phyloP scores from a whole-genome alignment of 1,140 invertebrate genomes.

The Lethocerus indicus region DNA sequence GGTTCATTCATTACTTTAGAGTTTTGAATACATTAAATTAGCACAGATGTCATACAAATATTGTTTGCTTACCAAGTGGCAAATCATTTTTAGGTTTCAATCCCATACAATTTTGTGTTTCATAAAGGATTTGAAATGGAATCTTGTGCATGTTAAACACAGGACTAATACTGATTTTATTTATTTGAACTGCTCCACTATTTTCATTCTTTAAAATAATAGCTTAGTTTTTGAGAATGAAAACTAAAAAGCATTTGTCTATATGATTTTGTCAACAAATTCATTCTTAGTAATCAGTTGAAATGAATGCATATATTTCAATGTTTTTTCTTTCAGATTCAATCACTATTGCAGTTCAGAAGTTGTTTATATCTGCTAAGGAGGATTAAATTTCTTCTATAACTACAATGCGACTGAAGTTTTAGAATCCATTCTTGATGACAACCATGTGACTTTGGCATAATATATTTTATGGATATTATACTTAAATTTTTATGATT shows the following conservation, averaged over 20 bases:
- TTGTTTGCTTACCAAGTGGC: too few relatives aligned
- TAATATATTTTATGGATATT: too few relatives aligned
- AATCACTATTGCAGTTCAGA: slow-evolving; percentile 47
- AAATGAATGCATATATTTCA: neutral
- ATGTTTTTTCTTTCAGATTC: slow-evolving; percentile 29
- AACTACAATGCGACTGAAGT: too few relatives aligned
- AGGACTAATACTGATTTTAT: neutral
- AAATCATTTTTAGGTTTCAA: too few relatives aligned
- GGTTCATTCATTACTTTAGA: neutral
- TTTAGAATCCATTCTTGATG: too few relatives aligned
- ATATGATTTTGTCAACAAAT: neutral
- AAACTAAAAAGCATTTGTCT: neutral
- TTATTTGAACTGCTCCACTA: neutral
- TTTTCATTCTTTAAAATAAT: neutral
- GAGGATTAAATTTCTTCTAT: too few relatives aligned
- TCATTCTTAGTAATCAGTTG: neutral
- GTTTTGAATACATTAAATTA: neutral
- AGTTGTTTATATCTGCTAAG: slow-evolving; percentile 54
- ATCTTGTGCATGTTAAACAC: neutral
- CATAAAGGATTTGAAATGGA: too few relatives aligned
- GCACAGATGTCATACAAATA: too few relatives aligned
- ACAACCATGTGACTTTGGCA: too few relatives aligned
- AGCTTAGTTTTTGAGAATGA: neutral
- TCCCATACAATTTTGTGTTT: too few relatives aligned
- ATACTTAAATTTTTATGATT: too few relatives aligned